Conservation (phyloP, 2,888 invertebrate species). For the Salpingus planirostris region DNA sequence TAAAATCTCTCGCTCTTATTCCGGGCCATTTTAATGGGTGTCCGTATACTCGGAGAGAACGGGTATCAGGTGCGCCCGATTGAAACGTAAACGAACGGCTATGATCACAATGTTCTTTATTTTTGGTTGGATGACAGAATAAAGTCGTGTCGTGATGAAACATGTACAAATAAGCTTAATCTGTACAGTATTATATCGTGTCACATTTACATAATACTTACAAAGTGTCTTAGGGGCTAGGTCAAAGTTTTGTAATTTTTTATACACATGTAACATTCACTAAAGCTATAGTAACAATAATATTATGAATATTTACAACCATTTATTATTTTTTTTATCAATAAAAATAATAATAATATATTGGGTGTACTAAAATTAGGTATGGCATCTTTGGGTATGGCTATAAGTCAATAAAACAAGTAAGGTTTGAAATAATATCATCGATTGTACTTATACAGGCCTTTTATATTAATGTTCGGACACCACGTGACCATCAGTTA, state of each 20-base stretch:
- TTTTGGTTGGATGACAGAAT: background rate
- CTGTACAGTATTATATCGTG: too few relatives aligned
- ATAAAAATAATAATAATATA: background rate
- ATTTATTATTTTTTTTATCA: too few relatives aligned
- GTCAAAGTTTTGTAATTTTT: constrained; percentile 20
- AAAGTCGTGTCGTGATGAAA: background rate
- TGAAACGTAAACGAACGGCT: background rate
- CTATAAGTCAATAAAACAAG: too few relatives aligned
- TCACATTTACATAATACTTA: too few relatives aligned
- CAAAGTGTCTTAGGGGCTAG: constrained; percentile 27
- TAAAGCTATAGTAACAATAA: constrained; percentile 22
- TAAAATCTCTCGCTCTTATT: too few relatives aligned
- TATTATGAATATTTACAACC: constrained; percentile 11
- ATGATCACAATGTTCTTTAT: background rate
- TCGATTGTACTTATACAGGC: too few relatives aligned
- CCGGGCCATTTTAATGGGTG: too few relatives aligned
- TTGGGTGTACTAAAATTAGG: background rate
- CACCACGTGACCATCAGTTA: too few relatives aligned
- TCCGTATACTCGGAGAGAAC: too few relatives aligned
- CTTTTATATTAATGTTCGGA: too few relatives aligned
- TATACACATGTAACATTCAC: constrained; percentile 26
- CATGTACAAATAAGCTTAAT: background rate
- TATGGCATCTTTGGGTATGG: too few relatives aligned
- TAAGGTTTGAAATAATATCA: too few relatives aligned
- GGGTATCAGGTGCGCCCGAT: background rate